Percentiles rank a stretch among this genome's conserved stretches.
phyloP scores from a whole-genome alignment of 2,888 invertebrate species.

The Hypomecis punctinalis region DNA sequence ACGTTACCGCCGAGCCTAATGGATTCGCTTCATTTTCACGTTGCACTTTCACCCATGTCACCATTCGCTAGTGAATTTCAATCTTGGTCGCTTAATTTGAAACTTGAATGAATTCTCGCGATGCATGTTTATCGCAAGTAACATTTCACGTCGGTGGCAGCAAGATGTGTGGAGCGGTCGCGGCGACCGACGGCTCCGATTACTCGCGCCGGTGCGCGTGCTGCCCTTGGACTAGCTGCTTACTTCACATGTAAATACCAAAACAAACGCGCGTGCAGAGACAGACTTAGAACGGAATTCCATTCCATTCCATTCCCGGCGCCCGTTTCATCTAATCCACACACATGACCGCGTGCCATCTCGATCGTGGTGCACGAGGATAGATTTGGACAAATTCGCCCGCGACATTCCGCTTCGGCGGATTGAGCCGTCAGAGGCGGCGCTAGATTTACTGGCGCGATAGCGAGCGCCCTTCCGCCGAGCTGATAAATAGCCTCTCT shows the following conservation, averaged over 20 bases:
- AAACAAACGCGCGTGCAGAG: conserved; percentile 46
- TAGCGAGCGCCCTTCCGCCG: conserved; percentile 79
- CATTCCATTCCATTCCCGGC: conserved; percentile 57
- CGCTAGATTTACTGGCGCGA: conserved; percentile 77
- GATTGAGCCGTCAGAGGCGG: conserved; percentile 78
- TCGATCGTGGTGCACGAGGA: conserved; percentile 67
- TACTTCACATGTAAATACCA: conserved; percentile 51
- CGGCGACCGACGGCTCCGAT: conserved; percentile 53
- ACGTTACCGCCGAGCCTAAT: conserved; percentile 17
- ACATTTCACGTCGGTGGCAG: conserved; percentile 41
- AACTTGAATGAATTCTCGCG: conserved; percentile 28
- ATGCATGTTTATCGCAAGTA: conserved; percentile 41
- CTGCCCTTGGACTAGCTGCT: conserved; percentile 63
- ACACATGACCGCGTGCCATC: conserved; percentile 51
- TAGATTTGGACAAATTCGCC: conserved; percentile 60
- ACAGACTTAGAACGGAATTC: conserved; percentile 58
- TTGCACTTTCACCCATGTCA: conserved; percentile 14
- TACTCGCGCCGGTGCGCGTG: conserved; percentile 55
- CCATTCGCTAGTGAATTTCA: conserved; percentile 11
- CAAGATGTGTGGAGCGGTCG: conserved; percentile 45
- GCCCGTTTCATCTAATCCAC: conserved; percentile 52
- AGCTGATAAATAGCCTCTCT: conserved; percentile 82
- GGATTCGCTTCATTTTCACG: conserved; percentile 18
- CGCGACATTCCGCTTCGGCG: conserved; percentile 69
- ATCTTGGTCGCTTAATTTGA: conserved; percentile 18